Evolutionary conservation across 1,140 invertebrate species (phyloP).

Genomic region (Myzus persicae): DNA sequence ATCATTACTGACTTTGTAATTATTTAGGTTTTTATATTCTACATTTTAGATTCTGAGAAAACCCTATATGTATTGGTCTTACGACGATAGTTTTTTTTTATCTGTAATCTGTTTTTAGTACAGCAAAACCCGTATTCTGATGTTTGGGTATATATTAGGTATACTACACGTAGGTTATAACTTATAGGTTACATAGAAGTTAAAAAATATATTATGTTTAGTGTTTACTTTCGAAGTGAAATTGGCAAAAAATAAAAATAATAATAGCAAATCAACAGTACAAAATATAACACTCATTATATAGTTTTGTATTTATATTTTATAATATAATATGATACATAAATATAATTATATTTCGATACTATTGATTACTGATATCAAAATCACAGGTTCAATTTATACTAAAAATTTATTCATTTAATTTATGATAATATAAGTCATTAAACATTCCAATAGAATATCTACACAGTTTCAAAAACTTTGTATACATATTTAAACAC

Average conservation of each 20-base stretch:
- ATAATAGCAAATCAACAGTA: neutral
- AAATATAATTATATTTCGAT: too few relatives aligned
- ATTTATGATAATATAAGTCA: neutral
- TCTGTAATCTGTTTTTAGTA: neutral
- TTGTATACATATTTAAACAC: neutral
- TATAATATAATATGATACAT: too few relatives aligned
- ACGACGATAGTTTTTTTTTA: neutral
- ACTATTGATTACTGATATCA: neutral
- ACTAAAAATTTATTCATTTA: neutral
- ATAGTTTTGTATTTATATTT: neutral
- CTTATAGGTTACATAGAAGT: neutral
- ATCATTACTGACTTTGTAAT: neutral
- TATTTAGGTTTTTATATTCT: neutral
- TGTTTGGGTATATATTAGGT: neutral
- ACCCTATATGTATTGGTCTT: neutral
- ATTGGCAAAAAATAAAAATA: conserved; percentile 1
- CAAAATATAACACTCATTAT: neutral
- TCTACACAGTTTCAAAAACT: neutral
- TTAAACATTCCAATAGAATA: neutral
- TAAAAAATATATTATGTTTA: neutral
- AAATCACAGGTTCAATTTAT: neutral
- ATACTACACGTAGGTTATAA: neutral
- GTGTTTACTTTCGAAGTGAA: neutral
- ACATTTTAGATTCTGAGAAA: neutral
- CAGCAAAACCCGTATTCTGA: neutral